Evolutionary conservation across 1,140 invertebrate species (phyloP), one percentile per base, ranked within the genome.

Genomic region (Drosophila nasuta): DNA sequence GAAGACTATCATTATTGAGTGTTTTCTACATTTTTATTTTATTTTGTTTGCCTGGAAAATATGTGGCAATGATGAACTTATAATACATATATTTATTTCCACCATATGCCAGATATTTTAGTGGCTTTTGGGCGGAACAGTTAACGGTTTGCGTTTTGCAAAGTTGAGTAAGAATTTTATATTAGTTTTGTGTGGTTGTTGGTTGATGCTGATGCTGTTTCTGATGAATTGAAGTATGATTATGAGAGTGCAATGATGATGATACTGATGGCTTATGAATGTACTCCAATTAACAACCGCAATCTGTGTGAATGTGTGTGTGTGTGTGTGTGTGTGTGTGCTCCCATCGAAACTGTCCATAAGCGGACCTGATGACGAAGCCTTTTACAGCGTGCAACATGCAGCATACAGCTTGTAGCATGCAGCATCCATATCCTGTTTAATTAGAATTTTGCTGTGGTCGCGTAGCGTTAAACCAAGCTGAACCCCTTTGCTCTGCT

Each of bases 391-490:
- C 79, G 82, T 76, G 13, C 8, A 79, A 73, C 79, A 87, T 79
- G 13, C 8, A 41, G 8, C 38, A 41, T 41, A 6, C 38, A 41
- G 10, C 41, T n/a, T 43, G 11, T n/a, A 13, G 11, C 41, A 43
- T 13, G 69, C 69, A 80, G 69, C 77, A 83, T 80, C 28, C 80
- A 88, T 83, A 89, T 88, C 83, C 81, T 80, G 85, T 75, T 88
- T 88, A 88, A 88, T 88, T 88, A 88, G 85, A 88, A 88, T 88
- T 88, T 88, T 89, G 77, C 83, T 89, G 83, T 83, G 85, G 83
- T 89, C 83, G 83, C 83, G 83, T 70, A 88, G 85, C 85, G 80
- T 88, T 87, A 75, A 86, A 82, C 80, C 83, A 48, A 87, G 52
- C 76, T 64, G 59, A 25, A 60, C 46, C 45, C 62, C n/a, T 2